These are phyloP conservation scores for Caracal caracal DNA, from an alignment of 2,113 vertebrate species.

Conservation along the genomic window DNA sequence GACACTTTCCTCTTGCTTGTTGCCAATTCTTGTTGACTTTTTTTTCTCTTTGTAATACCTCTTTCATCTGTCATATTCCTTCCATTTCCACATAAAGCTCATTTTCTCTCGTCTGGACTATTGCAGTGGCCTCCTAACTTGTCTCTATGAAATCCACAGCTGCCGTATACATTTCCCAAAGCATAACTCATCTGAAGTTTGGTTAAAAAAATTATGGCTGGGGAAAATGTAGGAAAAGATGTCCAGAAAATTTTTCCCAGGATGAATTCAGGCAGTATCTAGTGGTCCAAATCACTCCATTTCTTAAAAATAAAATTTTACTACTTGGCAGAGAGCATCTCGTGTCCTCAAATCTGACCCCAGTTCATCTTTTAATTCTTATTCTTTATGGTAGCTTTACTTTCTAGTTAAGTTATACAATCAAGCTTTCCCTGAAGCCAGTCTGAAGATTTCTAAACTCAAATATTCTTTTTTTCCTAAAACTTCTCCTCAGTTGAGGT, in stretches of 20 bases:
- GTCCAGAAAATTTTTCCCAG: not conserved
- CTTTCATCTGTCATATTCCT: not conserved
- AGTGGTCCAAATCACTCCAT: not conserved
- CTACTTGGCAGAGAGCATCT: not conserved
- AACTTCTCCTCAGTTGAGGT: not conserved
- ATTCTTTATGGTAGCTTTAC: not conserved
- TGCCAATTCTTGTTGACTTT: not conserved
- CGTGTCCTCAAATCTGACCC: not conserved
- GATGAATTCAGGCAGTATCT: not conserved
- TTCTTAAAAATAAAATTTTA: conserved; percentile 51
- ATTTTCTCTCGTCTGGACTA: not conserved
- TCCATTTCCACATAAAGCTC: not conserved
- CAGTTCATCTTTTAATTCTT: conserved; percentile 38
- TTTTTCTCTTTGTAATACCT: not conserved
- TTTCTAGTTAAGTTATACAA: conserved; percentile 21
- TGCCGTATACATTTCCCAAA: not conserved
- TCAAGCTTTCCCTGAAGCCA: not conserved
- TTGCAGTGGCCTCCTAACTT: not conserved
- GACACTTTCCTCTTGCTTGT: not conserved
- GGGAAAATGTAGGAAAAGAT: not conserved
- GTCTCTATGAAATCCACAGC: not conserved
- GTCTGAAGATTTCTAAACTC: not conserved
- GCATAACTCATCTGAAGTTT: not conserved
- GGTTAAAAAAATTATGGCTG: not conserved
- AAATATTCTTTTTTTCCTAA: not conserved